Evolutionary conservation across 2,888 invertebrate species (phyloP).

Genomic region (Pammene fasciana): DNA sequence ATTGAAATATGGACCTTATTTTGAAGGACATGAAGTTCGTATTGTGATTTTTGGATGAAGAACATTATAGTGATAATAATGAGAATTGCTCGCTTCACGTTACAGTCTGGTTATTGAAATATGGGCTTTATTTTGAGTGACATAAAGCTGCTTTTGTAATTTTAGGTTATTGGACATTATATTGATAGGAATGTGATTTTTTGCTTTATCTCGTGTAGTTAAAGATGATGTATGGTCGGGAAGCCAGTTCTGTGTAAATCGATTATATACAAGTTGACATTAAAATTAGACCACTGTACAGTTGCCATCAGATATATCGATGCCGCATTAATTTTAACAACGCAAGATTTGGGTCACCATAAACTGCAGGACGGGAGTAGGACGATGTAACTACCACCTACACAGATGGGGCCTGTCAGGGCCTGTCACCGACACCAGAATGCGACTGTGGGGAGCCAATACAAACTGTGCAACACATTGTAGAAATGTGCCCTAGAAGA

Average conservation of each 20-base stretch:
- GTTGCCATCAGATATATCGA: no score
- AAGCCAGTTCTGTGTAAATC: background rate
- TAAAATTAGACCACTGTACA: background rate
- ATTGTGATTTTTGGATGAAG: background rate
- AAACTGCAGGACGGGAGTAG: no score
- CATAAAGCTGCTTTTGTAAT: background rate
- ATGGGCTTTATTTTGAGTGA: background rate
- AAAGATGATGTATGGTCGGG: conserved; percentile 4
- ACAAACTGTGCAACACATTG: no score
- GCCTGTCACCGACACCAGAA: no score
- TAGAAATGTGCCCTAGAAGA: no score
- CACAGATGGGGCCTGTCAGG: no score
- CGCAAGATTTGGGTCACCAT: background rate
- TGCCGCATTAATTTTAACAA: no score
- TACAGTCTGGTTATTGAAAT: background rate
- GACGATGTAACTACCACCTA: no score
- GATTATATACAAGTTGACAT: background rate
- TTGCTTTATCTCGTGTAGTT: conserved; percentile 12
- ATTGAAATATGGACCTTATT: conserved; percentile 11
- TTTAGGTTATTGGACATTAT: background rate
- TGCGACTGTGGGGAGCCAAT: no score
- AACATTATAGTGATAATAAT: conserved; percentile 8
- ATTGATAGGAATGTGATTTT: conserved; percentile 2
- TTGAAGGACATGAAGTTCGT: background rate
- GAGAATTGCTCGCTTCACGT: background rate